phyloP scores from a whole-genome alignment of 2,888 invertebrate genomes.

The Macroteleia sp. region DNA sequence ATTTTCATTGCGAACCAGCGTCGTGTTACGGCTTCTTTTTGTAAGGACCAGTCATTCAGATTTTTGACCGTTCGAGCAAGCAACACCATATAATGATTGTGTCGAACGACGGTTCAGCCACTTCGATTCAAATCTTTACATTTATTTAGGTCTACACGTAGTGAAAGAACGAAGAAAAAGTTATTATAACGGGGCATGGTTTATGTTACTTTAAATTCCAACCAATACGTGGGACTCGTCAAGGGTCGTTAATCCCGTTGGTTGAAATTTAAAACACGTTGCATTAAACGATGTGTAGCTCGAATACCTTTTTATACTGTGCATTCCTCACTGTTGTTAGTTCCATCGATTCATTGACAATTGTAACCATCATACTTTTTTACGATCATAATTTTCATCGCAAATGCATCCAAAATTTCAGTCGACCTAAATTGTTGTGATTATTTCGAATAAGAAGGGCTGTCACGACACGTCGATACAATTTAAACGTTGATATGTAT shows the following conservation, averaged over 20 bases:
- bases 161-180: background rate
- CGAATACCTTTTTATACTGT: constrained; percentile 18
- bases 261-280: too few relatives aligned
- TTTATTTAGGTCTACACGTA: constrained; percentile 18
- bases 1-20: constrained; percentile 7
- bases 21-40: constrained; percentile 9
- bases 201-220: too few relatives aligned
- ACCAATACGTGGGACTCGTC: too few relatives aligned
- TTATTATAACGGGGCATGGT: background rate
- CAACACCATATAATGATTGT: too few relatives aligned
- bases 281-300: background rate
- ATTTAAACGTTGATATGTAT: constrained; percentile 23
- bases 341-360: too few relatives aligned
- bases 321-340: constrained; percentile 9
- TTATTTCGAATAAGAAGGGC: constrained; percentile 12
- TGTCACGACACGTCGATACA: too few relatives aligned
- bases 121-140: constrained; percentile 10
- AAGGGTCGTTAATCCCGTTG: too few relatives aligned
- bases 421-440: constrained; percentile 21
- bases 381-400: constrained; percentile 13
- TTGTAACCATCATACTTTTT: too few relatives aligned
- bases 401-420: background rate
- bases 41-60: constrained; percentile 16
- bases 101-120: too few relatives aligned
- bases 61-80: too few relatives aligned